Evolutionary conservation across 2,113 vertebrate species (phyloP).

Genomic region (Lasiurus cinereus): DNA sequence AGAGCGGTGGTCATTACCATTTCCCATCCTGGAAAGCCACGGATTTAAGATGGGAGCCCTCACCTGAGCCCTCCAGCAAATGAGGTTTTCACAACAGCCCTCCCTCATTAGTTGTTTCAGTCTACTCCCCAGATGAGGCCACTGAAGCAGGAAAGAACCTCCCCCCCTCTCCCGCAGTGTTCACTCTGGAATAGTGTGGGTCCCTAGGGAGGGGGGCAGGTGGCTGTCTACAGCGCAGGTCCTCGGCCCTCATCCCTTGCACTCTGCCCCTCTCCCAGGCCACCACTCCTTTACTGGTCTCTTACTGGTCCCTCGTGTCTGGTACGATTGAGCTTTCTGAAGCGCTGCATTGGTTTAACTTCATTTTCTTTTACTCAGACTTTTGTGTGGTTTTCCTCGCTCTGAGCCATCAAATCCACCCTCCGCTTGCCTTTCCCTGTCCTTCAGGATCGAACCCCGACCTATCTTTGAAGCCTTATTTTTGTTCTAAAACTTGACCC

Average conservation of each 20-base stretch:
- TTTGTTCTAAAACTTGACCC: not conserved
- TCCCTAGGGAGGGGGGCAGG: not conserved
- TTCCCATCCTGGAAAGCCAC: not conserved
- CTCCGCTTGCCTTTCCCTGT: not conserved
- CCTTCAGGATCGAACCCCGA: not conserved
- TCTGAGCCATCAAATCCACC: not conserved
- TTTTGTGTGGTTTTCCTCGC: not conserved
- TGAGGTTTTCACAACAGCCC: not conserved
- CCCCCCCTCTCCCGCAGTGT: too few relatives aligned
- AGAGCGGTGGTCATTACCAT: not conserved
- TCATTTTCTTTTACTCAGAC: not conserved
- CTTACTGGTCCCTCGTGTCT: not conserved
- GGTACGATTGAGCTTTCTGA: not conserved
- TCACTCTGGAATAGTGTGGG: too few relatives aligned
- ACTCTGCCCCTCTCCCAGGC: not conserved
- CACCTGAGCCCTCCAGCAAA: not conserved
- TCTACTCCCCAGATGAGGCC: not conserved
- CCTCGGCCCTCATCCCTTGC: not conserved
- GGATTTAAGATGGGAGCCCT: not conserved
- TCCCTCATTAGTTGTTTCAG: not conserved
- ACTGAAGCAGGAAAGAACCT: not conserved
- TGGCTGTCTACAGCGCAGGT: not conserved
- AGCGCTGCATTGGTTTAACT: not conserved
- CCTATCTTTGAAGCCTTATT: not conserved
- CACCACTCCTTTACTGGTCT: not conserved